A percentile compares a stretch with the other conserved stretches of the same genome.
These are phyloP conservation scores for Bombus impatiens DNA, from an alignment of 1,140 invertebrate species.

Conservation along the genomic window DNA sequence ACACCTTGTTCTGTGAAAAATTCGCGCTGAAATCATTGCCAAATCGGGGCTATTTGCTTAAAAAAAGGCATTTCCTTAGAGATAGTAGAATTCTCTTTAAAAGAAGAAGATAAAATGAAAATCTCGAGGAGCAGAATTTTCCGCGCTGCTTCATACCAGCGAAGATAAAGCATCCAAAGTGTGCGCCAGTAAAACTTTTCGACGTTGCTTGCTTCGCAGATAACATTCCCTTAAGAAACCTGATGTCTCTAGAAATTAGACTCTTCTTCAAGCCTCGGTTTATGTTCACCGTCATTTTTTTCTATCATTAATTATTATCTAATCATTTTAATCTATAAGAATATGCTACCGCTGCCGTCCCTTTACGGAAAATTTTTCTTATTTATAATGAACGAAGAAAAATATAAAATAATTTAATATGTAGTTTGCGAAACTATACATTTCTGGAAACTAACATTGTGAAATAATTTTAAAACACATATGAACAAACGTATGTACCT, in stretches of 20 bases:
- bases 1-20: neutral
- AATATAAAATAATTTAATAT: too few relatives aligned
- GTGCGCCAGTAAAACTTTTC: slow-evolving; percentile 24
- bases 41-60: neutral
- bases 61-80: neutral
- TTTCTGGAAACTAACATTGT: neutral
- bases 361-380: neutral
- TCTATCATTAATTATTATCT: slow-evolving; percentile 18
- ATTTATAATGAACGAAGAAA: neutral
- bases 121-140: slow-evolving; percentile 24
- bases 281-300: neutral
- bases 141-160: slow-evolving; percentile 4
- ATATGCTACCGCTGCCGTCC: neutral
- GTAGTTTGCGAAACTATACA: too few relatives aligned
- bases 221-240: slow-evolving; percentile 35
- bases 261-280: neutral
- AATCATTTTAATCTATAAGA: neutral
- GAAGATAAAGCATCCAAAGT: slow-evolving; percentile 31
- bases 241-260: slow-evolving; percentile 24
- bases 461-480: neutral
- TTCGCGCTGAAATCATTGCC: neutral
- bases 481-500: too few relatives aligned
- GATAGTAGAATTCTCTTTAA: slow-evolving; percentile 16
- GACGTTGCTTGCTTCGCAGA: slow-evolving; percentile 32
- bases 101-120: slow-evolving; percentile 20